These are phyloP conservation scores for Erythrolamprus reginae DNA, from an alignment of 2,113 vertebrate species.

Conservation along the genomic window DNA sequence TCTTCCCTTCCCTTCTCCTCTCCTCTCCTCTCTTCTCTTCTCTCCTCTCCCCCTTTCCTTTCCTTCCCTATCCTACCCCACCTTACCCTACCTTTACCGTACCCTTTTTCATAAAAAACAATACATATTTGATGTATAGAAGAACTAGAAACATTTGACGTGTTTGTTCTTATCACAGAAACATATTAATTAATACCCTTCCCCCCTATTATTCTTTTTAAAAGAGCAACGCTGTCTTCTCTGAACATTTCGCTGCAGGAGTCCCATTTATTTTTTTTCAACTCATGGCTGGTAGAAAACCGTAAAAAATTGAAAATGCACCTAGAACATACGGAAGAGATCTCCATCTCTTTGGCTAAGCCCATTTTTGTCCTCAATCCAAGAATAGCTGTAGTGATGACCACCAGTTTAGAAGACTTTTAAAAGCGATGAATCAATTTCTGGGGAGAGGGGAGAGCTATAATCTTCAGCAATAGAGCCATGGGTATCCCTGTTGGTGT, in stretches of 20 bases:
- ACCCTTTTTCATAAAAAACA: not conserved
- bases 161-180: not conserved
- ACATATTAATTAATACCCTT: not conserved
- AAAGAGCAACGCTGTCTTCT: not conserved
- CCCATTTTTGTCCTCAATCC: not conserved
- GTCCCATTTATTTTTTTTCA: not conserved
- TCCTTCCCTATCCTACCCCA: accelerated
- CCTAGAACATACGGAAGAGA: not conserved
- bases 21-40: accelerated
- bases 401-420: not conserved
- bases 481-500: not conserved
- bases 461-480: not conserved
- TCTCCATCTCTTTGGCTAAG: not conserved
- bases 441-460: not conserved
- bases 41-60: accelerated
- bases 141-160: not conserved
- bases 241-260: not conserved
- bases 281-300: not conserved
- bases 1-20: accelerated
- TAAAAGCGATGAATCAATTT: not conserved
- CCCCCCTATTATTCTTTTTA: not conserved
- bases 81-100: too few species aligned
- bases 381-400: not conserved
- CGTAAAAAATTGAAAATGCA: not conserved
- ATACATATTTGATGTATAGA: not conserved